Evolutionary conservation across 2,888 invertebrate genomes (phyloP), one percentile per base, ranked within the genome.

Genomic region (Rugalucina vietnamica): DNA sequence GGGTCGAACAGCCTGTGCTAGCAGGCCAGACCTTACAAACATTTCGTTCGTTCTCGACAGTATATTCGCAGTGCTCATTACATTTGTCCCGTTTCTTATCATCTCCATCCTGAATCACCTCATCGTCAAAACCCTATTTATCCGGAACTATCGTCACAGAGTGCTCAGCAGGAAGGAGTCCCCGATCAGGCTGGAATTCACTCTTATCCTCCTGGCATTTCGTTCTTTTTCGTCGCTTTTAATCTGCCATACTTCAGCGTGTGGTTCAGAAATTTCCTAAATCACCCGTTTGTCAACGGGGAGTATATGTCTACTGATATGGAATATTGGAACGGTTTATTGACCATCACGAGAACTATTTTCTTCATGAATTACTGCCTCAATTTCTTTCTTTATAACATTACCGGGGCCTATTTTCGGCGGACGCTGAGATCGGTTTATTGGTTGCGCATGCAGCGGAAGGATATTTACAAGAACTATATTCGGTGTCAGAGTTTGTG

Each of bases 321-420:
- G 1, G 84, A 89, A 3, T 88, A 86, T 81, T 87, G 88, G 86
- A 88, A 81, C 34, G 90, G 87, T 5, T 76, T 89, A 1, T 82
- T 91, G 43, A 85, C 77, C n/a, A 85, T 93, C 24, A 90, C 92
- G 4, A 81, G 92, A 70, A 90, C 92, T 3, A 90, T 93, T 39
- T 93, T 93, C 84, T 91, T 90, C 77, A 82, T 92, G 81, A 94
- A 93, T 82, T 94, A 93, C 81, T 93, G 93, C 79, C 86, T 93
- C 34, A 94, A 93, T 82, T 93, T 94, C 79, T 93, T 94, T 80
- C 88, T 94, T 32, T 94, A 93, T 79, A 91, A 90, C 81, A 89
- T 93, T 65, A 92, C 93, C 0, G 93, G 93, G 1, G 91, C 92
- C 32, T 92, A 91, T 81, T 93, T 93, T 81, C 88, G 93, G 21